Base-by-base conservation (phyloP, 2,888 invertebrate species). In the Hesperia comma region DNA sequence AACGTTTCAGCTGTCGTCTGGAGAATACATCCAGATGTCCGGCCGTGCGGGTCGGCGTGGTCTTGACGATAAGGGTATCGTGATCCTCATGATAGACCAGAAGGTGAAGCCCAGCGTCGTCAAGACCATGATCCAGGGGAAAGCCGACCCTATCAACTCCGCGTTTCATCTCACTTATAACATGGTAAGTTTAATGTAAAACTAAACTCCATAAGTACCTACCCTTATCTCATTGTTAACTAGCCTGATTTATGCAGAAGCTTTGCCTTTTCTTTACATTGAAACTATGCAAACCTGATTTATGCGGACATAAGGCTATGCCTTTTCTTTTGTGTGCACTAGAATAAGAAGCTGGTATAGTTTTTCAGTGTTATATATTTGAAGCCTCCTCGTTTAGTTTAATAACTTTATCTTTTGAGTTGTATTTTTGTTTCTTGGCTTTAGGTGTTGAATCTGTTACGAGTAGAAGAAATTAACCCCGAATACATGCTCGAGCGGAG, bases 21-120 rank as follows among this genome's bases (percentile, higher is more conserved):
- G 99, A 7, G 99, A 99, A 89, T 99, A 99, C 82, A 99, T 99
- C 74, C 99, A 99, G 89, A 99, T 99, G 99, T 98, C 99, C 12
- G 99, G 99, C 0, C 95, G 99, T 72, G 99, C 99, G 0, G 99
- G 99, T 2, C 95, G 99, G 64, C 95, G 99, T 85, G 99, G 99
- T 67, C 92, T 99, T 56, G 99, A 99, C 85, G 99, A 99, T 86
- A 97, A 98, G 86, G 98, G 97, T 72, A 98, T 99, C 67, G 99
- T 99, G 7, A 99, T 99, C 74, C 93, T 99, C 54, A 99, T 99
- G 98, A 96, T 99, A 17, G 99, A 99, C 85, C 98, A 99, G 88
- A 98, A 98, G 88, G 97, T 99, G 72, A 97, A 97, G 26, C 96
- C 96, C 0, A 89, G 94, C 0, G 93, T 95, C 4, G 96, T 96